Evolutionary conservation across 1,140 invertebrate genomes (phyloP).

Genomic region (Drosophila virilis): DNA sequence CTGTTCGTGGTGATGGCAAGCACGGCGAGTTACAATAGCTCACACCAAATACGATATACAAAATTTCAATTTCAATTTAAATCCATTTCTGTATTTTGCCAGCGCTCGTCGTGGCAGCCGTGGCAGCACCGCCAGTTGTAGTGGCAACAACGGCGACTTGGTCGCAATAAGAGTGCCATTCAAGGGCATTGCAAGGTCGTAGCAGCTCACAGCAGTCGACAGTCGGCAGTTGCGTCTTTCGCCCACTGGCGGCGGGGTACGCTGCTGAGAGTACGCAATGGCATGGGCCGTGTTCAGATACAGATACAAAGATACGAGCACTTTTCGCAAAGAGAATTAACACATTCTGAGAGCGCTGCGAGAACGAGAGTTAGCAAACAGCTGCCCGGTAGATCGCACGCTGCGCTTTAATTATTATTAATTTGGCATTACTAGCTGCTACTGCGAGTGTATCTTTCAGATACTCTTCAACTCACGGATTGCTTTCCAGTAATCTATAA

Average conservation of each 20-base stretch:
- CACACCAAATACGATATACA: conserved; percentile 32
- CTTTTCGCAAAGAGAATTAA: conserved; percentile 56
- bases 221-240: conserved; percentile 68
- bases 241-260: conserved; percentile 56
- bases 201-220: conserved; percentile 46
- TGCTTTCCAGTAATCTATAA: conserved; percentile 17
- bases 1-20: background rate
- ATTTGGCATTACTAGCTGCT: conserved; percentile 28
- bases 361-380: conserved; percentile 11
- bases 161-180: conserved; percentile 84
- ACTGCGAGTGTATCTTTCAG: conserved; percentile 41
- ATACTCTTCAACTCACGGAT: conserved; percentile 32
- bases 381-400: conserved; percentile 37
- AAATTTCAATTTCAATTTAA: conserved; percentile 45
- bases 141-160: conserved; percentile 74
- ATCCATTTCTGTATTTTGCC: conserved; percentile 57
- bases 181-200: conserved; percentile 84
- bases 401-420: conserved; percentile 64
- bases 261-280: conserved; percentile 62
- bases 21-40: conserved; percentile 31
- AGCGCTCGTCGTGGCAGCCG: conserved; percentile 70
- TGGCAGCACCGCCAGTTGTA: conserved; percentile 73
- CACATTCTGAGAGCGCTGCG: background rate
- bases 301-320: conserved; percentile 67
- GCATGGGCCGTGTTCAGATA: conserved; percentile 55